Evolutionary conservation across 1,140 invertebrate species (phyloP).

Genomic region (Trissolcus basalis): DNA sequence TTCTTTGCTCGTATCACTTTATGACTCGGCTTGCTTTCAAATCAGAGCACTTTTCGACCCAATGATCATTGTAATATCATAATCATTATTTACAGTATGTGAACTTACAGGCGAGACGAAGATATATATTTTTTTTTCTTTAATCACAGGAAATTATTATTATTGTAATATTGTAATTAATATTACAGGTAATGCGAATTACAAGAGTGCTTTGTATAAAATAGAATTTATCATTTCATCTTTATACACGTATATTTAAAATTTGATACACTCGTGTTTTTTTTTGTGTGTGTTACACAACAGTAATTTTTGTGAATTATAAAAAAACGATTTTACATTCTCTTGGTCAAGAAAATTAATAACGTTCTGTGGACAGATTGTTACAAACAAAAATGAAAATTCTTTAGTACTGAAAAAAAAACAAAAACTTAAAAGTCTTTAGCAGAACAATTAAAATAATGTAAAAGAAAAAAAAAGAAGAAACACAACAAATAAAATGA

Average conservation of each 20-base stretch:
- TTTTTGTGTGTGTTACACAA: constrained; percentile 37
- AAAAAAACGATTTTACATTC: constrained; percentile 35
- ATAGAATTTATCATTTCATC: constrained; percentile 61
- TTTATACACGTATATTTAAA: constrained; percentile 70
- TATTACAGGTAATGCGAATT: constrained; percentile 50
- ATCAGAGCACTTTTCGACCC: too few relatives aligned
- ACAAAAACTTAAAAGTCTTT: not conserved
- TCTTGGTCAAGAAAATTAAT: constrained; percentile 1
- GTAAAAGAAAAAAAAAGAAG: constrained; percentile 4
- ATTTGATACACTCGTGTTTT: constrained; percentile 68
- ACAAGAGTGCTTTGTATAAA: constrained; percentile 65
- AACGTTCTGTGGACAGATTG: not conserved
- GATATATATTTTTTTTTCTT: constrained; percentile 44
- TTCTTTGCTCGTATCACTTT: too few relatives aligned
- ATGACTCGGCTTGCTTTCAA: too few relatives aligned
- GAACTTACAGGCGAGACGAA: constrained; percentile 49
- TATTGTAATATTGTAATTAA: constrained; percentile 37
- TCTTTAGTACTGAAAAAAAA: not conserved
- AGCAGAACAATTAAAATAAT: constrained; percentile 3
- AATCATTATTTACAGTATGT: constrained; percentile 50
- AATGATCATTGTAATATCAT: not conserved
- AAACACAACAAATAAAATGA: constrained; percentile 20
- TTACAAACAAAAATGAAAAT: not conserved
- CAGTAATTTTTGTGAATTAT: constrained; percentile 32
- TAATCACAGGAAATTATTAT: constrained; percentile 59